Conservation (phyloP, 2,888 invertebrate species). For the Epinotia nisella region DNA sequence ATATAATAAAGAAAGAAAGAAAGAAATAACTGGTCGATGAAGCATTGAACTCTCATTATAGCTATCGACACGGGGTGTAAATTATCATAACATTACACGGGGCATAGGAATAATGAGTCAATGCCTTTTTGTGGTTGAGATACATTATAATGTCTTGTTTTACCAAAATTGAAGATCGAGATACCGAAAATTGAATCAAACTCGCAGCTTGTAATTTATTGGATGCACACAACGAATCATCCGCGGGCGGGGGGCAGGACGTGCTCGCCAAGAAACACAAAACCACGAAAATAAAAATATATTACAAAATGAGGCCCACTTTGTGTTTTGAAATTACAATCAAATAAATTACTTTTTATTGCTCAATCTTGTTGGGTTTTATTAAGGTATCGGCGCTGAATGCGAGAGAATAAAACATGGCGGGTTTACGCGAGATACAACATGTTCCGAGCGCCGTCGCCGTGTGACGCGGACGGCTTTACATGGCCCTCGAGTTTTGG, state of each 20-base stretch:
- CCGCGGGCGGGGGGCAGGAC: constrained; percentile 67
- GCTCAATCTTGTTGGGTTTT: constrained; percentile 85
- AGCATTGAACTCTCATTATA: constrained; percentile 42
- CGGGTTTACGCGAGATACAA: constrained; percentile 79
- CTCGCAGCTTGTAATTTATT: constrained; percentile 68
- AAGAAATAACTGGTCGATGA: constrained; percentile 39
- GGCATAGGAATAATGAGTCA: constrained; percentile 34
- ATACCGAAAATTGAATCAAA: constrained; percentile 69
- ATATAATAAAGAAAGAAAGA: no score
- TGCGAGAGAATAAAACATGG: constrained; percentile 81
- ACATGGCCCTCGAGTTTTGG: constrained; percentile 74
- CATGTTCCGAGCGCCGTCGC: constrained; percentile 68
- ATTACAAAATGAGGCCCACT: constrained; percentile 83
- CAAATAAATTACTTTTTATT: constrained; percentile 85
- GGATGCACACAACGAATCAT: constrained; percentile 67
- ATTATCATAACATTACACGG: constrained; percentile 35
- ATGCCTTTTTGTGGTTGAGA: constrained; percentile 59
- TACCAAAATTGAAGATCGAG: constrained; percentile 61
- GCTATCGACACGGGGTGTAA: constrained; percentile 34
- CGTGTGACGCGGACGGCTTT: constrained; percentile 62
- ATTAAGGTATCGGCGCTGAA: constrained; percentile 83
- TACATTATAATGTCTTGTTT: constrained; percentile 70
- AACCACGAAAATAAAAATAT: constrained; percentile 84
- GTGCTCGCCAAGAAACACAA: constrained; percentile 79
- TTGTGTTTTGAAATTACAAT: constrained; percentile 85